Conservation (phyloP, 2,888 invertebrate species). For the Pterostichus madidus region DNA sequence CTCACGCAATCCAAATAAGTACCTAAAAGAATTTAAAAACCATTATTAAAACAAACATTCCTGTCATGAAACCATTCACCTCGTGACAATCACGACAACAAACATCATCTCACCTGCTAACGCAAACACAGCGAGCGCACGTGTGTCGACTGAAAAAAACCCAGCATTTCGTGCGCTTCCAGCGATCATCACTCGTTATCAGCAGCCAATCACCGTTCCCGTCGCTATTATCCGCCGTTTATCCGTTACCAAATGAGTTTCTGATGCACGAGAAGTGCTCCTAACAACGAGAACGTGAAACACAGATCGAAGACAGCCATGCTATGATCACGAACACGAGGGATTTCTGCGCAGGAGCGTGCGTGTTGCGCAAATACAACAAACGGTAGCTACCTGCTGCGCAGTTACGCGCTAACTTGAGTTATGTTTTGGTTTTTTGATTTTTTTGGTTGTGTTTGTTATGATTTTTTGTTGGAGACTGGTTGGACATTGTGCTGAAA, state of each 20-base stretch:
- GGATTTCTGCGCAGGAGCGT: constrained; percentile 22
- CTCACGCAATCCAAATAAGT: constrained; percentile 21
- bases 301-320: constrained; percentile 46
- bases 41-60: constrained; percentile 35
- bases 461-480: too few relatives aligned
- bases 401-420: constrained; percentile 54
- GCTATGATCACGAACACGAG: constrained; percentile 18
- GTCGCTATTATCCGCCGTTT: constrained; percentile 31
- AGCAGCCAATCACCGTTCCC: constrained; percentile 36
- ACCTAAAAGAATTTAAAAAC: constrained; percentile 26
- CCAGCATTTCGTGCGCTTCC: constrained; percentile 13
- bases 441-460: too few relatives aligned
- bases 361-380: constrained; percentile 28
- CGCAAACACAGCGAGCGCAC: constrained; percentile 3
- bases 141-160: constrained; percentile 13
- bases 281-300: constrained; percentile 56
- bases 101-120: constrained; percentile 26
- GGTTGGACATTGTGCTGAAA: too few relatives aligned
- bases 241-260: constrained; percentile 57
- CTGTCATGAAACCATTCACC: constrained; percentile 16
- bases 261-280: constrained; percentile 47
- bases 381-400: constrained; percentile 41
- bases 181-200: constrained; percentile 36
- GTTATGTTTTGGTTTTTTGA: not conserved
- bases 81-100: constrained; percentile 15